These are phyloP conservation scores for Phlogophora meticulosa DNA, from an alignment of 2,888 invertebrate genomes.

Conservation along the genomic window DNA sequence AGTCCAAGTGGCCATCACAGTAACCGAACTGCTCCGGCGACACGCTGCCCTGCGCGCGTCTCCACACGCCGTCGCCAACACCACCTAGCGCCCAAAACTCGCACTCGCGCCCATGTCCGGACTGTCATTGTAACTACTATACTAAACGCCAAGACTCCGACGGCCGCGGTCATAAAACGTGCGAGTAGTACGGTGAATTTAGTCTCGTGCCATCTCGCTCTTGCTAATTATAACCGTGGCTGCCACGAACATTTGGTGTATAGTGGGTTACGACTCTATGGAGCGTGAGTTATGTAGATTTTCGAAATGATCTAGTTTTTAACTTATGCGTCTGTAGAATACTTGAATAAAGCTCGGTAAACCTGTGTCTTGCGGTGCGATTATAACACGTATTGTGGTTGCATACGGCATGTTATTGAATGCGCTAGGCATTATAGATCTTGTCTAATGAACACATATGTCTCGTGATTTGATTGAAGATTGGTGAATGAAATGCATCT, in stretches of 20 bases:
- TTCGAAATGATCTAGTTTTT: constrained; percentile 45
- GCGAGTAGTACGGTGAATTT: not conserved
- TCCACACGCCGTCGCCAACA: constrained; percentile 73
- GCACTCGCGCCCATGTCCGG: constrained; percentile 84
- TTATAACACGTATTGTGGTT: constrained; percentile 23
- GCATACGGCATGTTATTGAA: constrained; percentile 42
- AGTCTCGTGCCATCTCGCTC: not conserved
- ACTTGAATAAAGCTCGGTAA: constrained; percentile 5
- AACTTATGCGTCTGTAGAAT: not conserved
- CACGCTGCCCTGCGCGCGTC: constrained; percentile 72
- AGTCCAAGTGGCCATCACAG: constrained; percentile 97
- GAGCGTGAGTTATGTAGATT: constrained; percentile 40
- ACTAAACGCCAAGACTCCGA: not conserved
- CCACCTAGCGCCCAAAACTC: constrained; percentile 86
- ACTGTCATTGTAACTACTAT: constrained; percentile 74
- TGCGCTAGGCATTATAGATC: constrained; percentile 43
- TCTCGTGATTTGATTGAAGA: constrained; percentile 13
- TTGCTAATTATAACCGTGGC: not conserved
- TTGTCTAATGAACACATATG: constrained; percentile 38
- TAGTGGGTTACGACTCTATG: constrained; percentile 9
- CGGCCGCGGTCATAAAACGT: not conserved
- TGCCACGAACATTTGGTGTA: not conserved
- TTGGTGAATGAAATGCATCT: constrained; percentile 8
- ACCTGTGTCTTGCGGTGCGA: constrained; percentile 1
- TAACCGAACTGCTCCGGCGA: constrained; percentile 95